A percentile compares a stretch with the other conserved stretches of the same genome.
phyloP scores from a whole-genome alignment of 2,888 invertebrate species.

The Limenitis camilla region DNA sequence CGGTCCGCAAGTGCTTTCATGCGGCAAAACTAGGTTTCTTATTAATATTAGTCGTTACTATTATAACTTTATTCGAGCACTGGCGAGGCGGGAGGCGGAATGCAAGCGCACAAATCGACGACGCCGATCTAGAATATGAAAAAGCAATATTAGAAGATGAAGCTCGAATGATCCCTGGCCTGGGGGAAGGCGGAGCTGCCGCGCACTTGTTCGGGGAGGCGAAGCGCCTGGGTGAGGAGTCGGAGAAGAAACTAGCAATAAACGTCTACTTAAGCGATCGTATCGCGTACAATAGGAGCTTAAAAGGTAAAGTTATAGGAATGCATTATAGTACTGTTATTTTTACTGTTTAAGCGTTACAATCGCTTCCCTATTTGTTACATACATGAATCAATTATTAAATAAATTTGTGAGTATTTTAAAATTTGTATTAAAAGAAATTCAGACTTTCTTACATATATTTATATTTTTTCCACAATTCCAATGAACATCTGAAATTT shows the following conservation, averaged over 20 bases:
- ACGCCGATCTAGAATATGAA: constrained; percentile 51
- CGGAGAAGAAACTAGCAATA: constrained; percentile 88
- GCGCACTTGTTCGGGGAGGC: constrained; percentile 80
- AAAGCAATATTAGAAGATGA: constrained; percentile 76
- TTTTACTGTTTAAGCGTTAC: not conserved
- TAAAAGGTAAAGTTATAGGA: constrained; percentile 68
- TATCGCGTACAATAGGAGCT: constrained; percentile 87
- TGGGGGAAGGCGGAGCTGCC: constrained; percentile 82
- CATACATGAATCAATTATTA: too few species aligned
- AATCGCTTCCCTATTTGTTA: not conserved
- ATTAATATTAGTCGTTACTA: constrained; percentile 46
- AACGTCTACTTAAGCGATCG: constrained; percentile 92
- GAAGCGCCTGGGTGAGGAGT: constrained; percentile 77
- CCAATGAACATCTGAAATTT: too few species aligned
- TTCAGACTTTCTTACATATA: too few species aligned
- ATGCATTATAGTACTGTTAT: constrained; percentile 22
- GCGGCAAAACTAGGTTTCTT: constrained; percentile 46
- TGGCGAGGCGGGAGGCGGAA: constrained; percentile 59
- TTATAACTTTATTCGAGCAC: constrained; percentile 54
- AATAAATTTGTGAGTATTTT: too few species aligned
- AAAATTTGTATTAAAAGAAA: too few species aligned
- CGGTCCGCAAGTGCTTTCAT: constrained; percentile 59
- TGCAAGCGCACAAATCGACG: constrained; percentile 36
- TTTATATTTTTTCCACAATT: too few species aligned
- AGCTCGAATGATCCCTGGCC: constrained; percentile 76